Conservation (phyloP, 1,140 invertebrate genomes). For the Bombus fervidus region DNA sequence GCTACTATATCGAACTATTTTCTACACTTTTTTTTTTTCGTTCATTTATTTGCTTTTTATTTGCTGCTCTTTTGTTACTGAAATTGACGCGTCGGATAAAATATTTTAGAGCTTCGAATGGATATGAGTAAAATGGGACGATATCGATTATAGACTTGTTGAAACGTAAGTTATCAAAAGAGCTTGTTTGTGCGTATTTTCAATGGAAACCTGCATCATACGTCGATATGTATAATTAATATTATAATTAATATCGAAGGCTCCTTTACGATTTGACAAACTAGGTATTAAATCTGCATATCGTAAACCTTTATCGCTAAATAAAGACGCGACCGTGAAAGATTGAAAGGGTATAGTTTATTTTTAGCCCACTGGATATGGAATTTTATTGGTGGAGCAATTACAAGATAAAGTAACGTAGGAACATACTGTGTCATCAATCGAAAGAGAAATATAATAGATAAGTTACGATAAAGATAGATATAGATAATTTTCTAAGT, state of each 20-base stretch:
- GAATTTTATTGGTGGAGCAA: background rate
- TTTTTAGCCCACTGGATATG: background rate
- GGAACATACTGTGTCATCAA: background rate
- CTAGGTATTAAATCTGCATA: background rate
- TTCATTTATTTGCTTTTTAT: background rate
- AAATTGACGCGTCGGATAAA: background rate
- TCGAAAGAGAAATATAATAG: background rate
- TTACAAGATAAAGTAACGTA: constrained; percentile 12
- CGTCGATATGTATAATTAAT: too few species aligned
- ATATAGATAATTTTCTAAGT: background rate
- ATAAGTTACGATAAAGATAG: background rate
- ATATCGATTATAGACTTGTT: too few species aligned
- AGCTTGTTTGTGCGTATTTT: background rate
- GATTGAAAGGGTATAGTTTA: background rate
- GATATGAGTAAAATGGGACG: background rate
- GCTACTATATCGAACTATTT: background rate
- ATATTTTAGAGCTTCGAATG: background rate
- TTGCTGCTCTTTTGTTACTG: background rate
- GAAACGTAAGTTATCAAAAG: too few species aligned
- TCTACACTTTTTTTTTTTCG: background rate
- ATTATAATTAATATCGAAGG: background rate
- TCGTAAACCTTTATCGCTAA: constrained; percentile 7
- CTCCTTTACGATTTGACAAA: background rate
- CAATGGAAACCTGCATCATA: background rate
- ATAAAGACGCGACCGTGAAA: constrained; percentile 7